Conservation (phyloP, 2,888 invertebrate species). For the Urechis unicinctus region DNA sequence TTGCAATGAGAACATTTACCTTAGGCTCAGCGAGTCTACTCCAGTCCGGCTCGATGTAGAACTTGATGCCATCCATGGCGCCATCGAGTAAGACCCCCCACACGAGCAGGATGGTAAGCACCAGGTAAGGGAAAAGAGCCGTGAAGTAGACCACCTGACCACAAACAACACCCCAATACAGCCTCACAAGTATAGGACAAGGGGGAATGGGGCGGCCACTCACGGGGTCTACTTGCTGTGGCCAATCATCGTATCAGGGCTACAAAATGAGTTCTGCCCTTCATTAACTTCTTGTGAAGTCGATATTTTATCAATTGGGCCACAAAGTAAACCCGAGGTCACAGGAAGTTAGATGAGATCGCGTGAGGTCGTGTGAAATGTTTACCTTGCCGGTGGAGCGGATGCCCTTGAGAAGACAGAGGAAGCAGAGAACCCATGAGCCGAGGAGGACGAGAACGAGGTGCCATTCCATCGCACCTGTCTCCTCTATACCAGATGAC, state of each 20-base stretch:
- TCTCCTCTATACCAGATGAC: not conserved
- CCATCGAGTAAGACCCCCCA: slow-evolving; percentile 34
- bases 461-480: slow-evolving; percentile 45
- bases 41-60: slow-evolving; percentile 37
- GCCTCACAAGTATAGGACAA: not conserved
- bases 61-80: slow-evolving; percentile 33
- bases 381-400: slow-evolving; percentile 25
- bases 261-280: too few species aligned
- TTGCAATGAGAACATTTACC: slow-evolving; percentile 19
- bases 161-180: not conserved
- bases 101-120: slow-evolving; percentile 35
- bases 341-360: too few species aligned
- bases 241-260: not conserved
- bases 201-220: too few species aligned
- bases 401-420: slow-evolving; percentile 26
- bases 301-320: too few species aligned
- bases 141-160: slow-evolving; percentile 34
- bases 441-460: slow-evolving; percentile 17
- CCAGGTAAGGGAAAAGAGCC: slow-evolving; percentile 40
- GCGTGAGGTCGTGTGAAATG: too few species aligned
- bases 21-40: slow-evolving; percentile 27
- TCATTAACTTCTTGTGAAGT: too few species aligned
- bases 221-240: too few species aligned
- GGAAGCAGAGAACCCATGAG: slow-evolving; percentile 25
- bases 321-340: too few species aligned